These are phyloP conservation scores for Murina feae DNA, from an alignment of 2,113 vertebrate species.

Conservation along the genomic window DNA sequence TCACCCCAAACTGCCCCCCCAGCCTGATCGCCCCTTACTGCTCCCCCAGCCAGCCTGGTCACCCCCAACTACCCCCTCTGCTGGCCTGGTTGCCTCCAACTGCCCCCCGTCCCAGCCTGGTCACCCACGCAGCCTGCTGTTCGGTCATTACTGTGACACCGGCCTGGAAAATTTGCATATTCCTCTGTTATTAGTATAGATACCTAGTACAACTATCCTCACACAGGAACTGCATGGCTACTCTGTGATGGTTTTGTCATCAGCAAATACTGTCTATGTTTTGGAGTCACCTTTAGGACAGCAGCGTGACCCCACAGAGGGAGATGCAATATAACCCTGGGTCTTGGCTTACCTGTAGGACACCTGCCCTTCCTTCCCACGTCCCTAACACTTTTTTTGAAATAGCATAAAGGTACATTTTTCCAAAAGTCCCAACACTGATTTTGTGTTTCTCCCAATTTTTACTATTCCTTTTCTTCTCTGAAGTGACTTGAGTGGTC, in stretches of 20 bases:
- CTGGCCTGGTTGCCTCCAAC: too few relatives aligned
- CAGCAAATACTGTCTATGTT: neutral
- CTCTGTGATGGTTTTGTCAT: neutral
- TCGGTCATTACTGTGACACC: too few relatives aligned
- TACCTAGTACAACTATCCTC: slow-evolving; percentile 13
- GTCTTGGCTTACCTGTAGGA: neutral
- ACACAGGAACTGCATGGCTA: rapidly evolving
- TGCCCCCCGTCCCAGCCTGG: too few relatives aligned
- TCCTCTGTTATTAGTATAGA: too few relatives aligned
- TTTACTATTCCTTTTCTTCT: slow-evolving; percentile 12
- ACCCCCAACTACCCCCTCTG: too few relatives aligned
- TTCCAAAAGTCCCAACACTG: slow-evolving; percentile 12
- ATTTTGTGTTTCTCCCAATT: neutral
- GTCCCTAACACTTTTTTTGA: neutral
- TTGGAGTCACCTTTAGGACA: neutral
- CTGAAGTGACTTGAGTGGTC: neutral
- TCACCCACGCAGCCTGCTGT: too few relatives aligned
- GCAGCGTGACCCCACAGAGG: neutral
- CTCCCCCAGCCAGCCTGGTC: too few relatives aligned
- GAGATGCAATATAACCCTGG: rapidly evolving
- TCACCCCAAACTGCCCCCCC: too few relatives aligned
- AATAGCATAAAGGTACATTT: slow-evolving; percentile 14
- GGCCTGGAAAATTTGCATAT: too few relatives aligned
- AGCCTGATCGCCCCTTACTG: too few relatives aligned
- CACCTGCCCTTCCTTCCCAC: neutral